Evolutionary conservation across 2,113 vertebrate species (phyloP), one percentile per base, ranked within the genome.

Genomic region (Spermophilus dauricus): DNA sequence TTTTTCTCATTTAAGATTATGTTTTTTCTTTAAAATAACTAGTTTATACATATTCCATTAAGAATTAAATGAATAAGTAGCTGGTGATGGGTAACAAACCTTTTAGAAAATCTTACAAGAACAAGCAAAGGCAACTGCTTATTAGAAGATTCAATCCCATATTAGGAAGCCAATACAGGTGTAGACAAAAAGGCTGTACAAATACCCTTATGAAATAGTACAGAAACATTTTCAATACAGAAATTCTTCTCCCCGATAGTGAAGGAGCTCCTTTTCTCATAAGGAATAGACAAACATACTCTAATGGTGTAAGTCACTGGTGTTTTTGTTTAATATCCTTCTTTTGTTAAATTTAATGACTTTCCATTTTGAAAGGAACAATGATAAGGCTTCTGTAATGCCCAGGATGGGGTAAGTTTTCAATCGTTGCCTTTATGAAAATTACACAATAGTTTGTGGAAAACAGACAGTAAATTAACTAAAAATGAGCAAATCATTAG

Each of bases 81-180:
- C 67, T 87, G 34, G 11, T 51, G 11, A 70, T 48, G 28, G 61
- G 69, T 48, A 87, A 42, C 53, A 37, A 91, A 34, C 9, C 32
- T 89, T 9, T 61, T 61, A 70, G 26, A 84, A 95, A 67, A 51
- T 51, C 6, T 92, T 89, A 39, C 22, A 13, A 51, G 58, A 61
- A 84, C 8, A 93, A 95, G 76, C 14, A 92, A 96, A 89, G 18
- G 48, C 32, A 84, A 65, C 18, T 20, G 18, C 45, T 83, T 95
- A n/a, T 45, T 39, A 72, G 39, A 9, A 30, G 56, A 12, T 16
- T 26, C 28, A 82, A 87, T 75, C 42, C 37, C 39, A 75, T 75
- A 13, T 18, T 5, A 22, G 39, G 16, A 42, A 93, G 16, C 22
- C 8, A 53, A 45, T 69, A 37, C 2, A 2, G 13, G 5, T 76